Base-by-base conservation (phyloP, 2,797 vertebrate genomes). In the Calcarius lapponicus region DNA sequence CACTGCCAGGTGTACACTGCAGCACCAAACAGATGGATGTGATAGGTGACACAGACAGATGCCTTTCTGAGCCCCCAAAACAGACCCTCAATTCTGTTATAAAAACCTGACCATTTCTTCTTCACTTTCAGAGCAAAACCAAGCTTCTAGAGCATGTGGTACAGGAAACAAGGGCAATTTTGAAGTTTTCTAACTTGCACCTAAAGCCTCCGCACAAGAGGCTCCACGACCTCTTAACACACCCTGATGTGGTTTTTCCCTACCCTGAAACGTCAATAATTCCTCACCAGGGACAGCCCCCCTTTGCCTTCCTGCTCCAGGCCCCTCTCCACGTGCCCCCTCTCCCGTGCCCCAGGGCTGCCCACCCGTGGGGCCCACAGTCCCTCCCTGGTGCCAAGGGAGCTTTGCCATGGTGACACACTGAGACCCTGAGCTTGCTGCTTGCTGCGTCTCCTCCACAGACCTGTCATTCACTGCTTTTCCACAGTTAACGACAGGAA, bases 361-460 rank as follows among this genome's bases (percentile, higher is more conserved):
- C 67, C 29, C 14, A 7, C 9, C 22, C 2, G 0, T 14, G 48
- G 19, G 4, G 58, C 42, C 60, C 13, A 0, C 19, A 32, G 32
- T 2, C 48, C 57, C 72, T 2, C 29, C 32, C 32, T 10, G 48
- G 10, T 5, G 18, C 1, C 67, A 9, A 0, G 5, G 45, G 2
- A n/a, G 54, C 67, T 40, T 22, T 51, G 76, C 56, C 81, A n/a
- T 2, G 6, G 8, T 11, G 15, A 24, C 75, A 54, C 42, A 8
- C 3, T 1, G 0, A 36, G 1, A 24, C 38, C 0, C 2, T 0
- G 13, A 70, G 34, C 36, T 29, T 7, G 53, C 58, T 34, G 32
- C 40, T 58, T 11, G 36, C 40, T 53, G 24, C 21, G 24, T 8
- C 58, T n/a, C 28, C 56, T 40, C 32, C 65, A 28, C 32, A 74